These are phyloP conservation scores for Crossoptilon crossoptilon DNA, from an alignment of 2,797 vertebrate species.

Conservation along the genomic window DNA sequence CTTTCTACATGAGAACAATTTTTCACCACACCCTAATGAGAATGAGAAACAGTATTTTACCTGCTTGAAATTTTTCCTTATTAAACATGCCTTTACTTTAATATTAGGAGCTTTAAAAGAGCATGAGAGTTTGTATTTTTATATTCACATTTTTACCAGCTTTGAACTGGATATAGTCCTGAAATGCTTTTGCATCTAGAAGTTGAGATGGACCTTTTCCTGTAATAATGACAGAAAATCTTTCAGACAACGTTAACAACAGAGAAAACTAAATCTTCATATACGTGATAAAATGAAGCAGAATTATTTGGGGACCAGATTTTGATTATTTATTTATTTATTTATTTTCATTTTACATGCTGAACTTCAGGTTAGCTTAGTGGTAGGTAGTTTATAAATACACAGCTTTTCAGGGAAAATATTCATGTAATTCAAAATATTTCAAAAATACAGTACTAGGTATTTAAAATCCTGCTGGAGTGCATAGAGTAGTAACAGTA, in stretches of 20 bases:
- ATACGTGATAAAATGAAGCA: not conserved
- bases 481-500: constrained; percentile 19
- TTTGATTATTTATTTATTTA: not conserved
- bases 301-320: not conserved
- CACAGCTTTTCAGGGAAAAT: not conserved
- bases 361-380: constrained; percentile 2
- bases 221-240: not conserved
- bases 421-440: constrained; percentile 47
- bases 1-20: constrained; percentile 47
- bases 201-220: not conserved
- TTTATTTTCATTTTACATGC: not conserved
- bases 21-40: constrained; percentile 53
- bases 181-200: not conserved
- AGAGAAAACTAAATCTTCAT: not conserved
- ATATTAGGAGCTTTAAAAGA: not conserved
- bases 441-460: not conserved
- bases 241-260: not conserved
- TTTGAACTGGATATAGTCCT: not conserved
- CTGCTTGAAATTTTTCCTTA: not conserved
- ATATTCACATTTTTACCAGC: not conserved
- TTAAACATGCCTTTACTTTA: constrained; percentile 1
- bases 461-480: constrained; percentile 44
- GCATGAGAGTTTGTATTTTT: not conserved
- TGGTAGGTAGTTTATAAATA: constrained; percentile 4
- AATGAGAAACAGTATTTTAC: constrained; percentile 57